Evolutionary conservation across 2,113 vertebrate genomes (phyloP).

Genomic region (Perognathus longimembris): DNA sequence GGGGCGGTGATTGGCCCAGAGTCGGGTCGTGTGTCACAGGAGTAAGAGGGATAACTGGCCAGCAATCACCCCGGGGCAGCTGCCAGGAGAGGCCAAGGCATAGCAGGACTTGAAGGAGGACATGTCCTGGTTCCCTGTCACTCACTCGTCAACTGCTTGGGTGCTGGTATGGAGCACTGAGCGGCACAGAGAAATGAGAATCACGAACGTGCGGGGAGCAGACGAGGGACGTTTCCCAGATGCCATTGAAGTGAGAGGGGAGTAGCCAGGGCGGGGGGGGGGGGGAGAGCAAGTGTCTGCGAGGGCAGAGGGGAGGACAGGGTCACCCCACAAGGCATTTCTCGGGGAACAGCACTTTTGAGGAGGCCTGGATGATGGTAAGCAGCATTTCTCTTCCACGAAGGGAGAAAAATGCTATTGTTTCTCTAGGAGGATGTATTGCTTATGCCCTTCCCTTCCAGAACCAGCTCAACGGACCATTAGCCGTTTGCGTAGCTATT

Average conservation of each 20-base stretch:
- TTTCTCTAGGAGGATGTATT: rapidly evolving
- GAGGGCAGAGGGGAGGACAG: too few relatives aligned
- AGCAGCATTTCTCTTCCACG: not conserved
- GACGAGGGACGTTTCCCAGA: not conserved
- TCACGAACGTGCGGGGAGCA: not conserved
- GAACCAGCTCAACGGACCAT: not conserved
- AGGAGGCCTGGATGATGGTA: too few relatives aligned
- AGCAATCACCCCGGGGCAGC: rapidly evolving
- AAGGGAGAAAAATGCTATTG: too few relatives aligned
- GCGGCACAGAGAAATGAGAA: not conserved
- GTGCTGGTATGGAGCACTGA: rapidly evolving
- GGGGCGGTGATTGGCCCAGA: rapidly evolving
- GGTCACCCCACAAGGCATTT: too few relatives aligned
- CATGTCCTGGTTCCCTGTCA: rapidly evolving
- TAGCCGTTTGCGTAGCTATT: rapidly evolving
- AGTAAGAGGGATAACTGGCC: not conserved
- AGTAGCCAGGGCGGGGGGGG: too few relatives aligned
- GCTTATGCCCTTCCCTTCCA: not conserved
- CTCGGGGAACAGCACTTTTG: rapidly evolving
- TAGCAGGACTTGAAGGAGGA: rapidly evolving
- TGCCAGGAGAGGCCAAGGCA: rapidly evolving
- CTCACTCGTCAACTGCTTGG: not conserved
- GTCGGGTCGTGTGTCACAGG: not conserved
- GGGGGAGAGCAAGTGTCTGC: too few relatives aligned
- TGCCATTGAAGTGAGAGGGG: not conserved